Evolutionary conservation across 2,797 vertebrate species (phyloP).

Genomic region (Microchirus variegatus): DNA sequence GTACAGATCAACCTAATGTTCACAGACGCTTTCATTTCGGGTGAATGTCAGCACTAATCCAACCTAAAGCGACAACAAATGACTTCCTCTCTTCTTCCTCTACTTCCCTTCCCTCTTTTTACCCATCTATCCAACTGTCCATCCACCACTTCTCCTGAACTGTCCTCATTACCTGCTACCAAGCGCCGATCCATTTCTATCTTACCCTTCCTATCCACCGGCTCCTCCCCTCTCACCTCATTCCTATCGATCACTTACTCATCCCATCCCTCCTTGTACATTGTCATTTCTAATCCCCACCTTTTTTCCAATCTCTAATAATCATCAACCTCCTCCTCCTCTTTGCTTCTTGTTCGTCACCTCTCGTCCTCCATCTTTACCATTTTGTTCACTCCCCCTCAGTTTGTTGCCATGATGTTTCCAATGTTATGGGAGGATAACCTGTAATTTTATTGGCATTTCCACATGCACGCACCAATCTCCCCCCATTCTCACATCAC

Average conservation of each 20-base stretch:
- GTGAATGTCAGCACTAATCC: constrained; percentile 67
- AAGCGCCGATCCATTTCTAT: constrained; percentile 12
- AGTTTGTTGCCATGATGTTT: constrained; percentile 23
- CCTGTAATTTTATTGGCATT: constrained; percentile 28
- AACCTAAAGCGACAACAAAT: constrained; percentile 65
- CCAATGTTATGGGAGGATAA: constrained; percentile 25
- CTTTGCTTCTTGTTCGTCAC: constrained; percentile 1
- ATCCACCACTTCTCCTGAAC: constrained; percentile 15
- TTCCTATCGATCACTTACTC: constrained; percentile 14
- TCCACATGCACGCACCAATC: constrained; percentile 20
- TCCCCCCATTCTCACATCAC: constrained; percentile 20
- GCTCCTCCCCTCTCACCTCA: constrained; percentile 1
- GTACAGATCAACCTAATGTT: constrained; percentile 55
- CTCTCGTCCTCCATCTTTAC: background rate
- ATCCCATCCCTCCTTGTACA: constrained; percentile 7
- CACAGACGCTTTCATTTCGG: constrained; percentile 71
- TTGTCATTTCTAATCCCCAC: constrained; percentile 4
- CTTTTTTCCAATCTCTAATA: background rate
- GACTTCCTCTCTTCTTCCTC: constrained; percentile 43
- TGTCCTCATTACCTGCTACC: constrained; percentile 14
- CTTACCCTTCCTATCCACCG: background rate
- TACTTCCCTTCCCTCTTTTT: constrained; percentile 6
- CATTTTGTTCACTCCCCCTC: background rate
- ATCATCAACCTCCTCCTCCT: background rate
- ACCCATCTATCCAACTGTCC: constrained; percentile 12